Evolutionary conservation across 2,797 vertebrate genomes (phyloP), one percentile per base, ranked within the genome.

Genomic region (Poliocrania exsul): DNA sequence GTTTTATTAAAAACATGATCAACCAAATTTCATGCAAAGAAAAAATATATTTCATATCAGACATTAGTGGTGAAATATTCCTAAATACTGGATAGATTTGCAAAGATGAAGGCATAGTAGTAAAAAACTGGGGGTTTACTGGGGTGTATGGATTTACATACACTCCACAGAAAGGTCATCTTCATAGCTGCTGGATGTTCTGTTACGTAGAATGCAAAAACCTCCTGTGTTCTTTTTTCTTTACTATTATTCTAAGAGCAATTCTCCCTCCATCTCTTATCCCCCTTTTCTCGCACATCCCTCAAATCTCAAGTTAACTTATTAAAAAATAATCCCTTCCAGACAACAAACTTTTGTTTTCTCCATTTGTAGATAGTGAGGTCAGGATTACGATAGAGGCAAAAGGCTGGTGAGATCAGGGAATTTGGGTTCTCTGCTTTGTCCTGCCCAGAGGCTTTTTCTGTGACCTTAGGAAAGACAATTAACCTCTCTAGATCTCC

Each of bases 391-490:
- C 26, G n/a, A 81, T 7, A 77, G 66, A 89, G 31, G 65, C n/a
- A 81, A 51, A 86, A 87, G 57, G 19, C 72, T 91, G 74, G 75
- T 64, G 46, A 69, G 92, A 82, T 79, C 5, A 21, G 93, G 70
- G 73, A 82, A 79, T 92, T 72, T 40, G 40, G 64, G 64, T 90
- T 86, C 75, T 86, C 58, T 77, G 81, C 70, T 95, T 90, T 90
- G 84, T 93, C 89, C 73, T 95, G 85, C 92, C 93, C 77, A 74
- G 38, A 82, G 81, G 92, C 92, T 81, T 92, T 80, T 78, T 66
- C 67, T 35, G 40, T 91, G 91, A 91, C 92, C 92, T 90, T 73
- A 95, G 71, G 88, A 83, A 96, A 96, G 92, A 94, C 80, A 90
- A 88, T 96, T 94, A 94, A 96, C 94, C 94, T 94, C 81, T 33